Evolutionary conservation across 2,888 invertebrate species (phyloP).

Genomic region (Agelastica alni): DNA sequence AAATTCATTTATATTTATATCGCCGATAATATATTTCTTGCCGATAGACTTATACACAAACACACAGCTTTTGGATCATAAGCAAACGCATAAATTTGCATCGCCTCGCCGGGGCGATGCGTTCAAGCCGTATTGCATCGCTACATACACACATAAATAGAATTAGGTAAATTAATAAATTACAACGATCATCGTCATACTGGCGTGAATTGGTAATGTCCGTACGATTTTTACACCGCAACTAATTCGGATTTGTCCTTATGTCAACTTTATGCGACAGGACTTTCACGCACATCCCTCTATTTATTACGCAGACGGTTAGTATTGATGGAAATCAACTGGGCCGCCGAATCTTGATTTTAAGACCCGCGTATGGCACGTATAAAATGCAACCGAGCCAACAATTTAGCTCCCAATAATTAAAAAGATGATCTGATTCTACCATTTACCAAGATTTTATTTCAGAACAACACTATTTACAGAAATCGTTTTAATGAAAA

Average conservation of each 20-base stretch:
- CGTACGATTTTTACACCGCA: slow-evolving; percentile 15
- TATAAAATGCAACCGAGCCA: too few species aligned
- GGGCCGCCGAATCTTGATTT: too few species aligned
- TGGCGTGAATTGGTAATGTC: slow-evolving; percentile 18
- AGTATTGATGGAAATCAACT: too few species aligned
- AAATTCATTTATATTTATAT: slow-evolving; percentile 50
- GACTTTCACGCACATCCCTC: too few species aligned
- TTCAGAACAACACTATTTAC: too few species aligned
- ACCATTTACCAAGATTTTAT: too few species aligned
- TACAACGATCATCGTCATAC: slow-evolving; percentile 21
- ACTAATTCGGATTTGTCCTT: slow-evolving; percentile 14
- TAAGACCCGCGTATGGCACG: too few species aligned
- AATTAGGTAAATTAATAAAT: slow-evolving; percentile 42
- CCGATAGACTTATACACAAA: slow-evolving; percentile 35
- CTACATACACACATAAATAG: slow-evolving; percentile 38
- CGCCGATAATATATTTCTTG: slow-evolving; percentile 43
- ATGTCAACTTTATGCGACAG: too few species aligned
- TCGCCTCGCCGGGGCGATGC: neutral
- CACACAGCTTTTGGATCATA: slow-evolving; percentile 38
- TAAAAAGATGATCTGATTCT: too few species aligned
- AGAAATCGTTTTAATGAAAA: too few species aligned
- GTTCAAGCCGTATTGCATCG: slow-evolving; percentile 26
- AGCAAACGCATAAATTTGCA: slow-evolving; percentile 44
- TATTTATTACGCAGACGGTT: too few species aligned
- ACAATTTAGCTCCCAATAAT: too few species aligned